Evolutionary conservation across 2,797 vertebrate species (phyloP), one percentile per base, ranked within the genome.

Genomic region (Siniperca obscura): DNA sequence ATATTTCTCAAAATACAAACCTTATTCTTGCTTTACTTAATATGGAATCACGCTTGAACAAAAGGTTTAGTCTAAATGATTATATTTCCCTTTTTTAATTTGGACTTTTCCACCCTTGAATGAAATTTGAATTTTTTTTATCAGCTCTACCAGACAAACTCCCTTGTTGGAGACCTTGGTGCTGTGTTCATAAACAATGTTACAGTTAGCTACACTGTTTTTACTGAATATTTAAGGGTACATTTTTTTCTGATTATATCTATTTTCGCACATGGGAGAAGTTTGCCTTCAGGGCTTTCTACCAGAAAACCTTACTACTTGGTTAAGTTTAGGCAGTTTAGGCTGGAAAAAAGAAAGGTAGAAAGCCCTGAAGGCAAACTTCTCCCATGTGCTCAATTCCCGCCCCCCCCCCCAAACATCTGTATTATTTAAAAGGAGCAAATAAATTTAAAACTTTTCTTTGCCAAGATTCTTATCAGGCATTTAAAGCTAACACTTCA

Each of bases 1-100:
- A 65, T 72, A 52, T 78, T 85, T 80, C 69, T 86, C 56, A 66
- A 61, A 81, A 83, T 64, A 60, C 30, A 25, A 79, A 77, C 48
- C 27, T 52, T 34, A n/a, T 5, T 40, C 36, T 25, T 46, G 40
- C 67, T 68, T 62, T 56, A 13, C 34, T 76, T 12, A 57, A 11
- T 50, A 59, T n/a, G 16, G 44, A 79, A 72, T 67, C 21, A 42
- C 50, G 74, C n/a, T 69, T 71, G 52, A 82, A 76, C 48, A 77
- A 87, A 70, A 74, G 53, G 25, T 74, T 68, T 70, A 64, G 74
- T 44, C 27, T 19, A 46, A 36, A 74, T 68, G 2, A 55, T 52
- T 65, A 75, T 52, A 65, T 62, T 65, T 67, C 11, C 13, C 2
- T 13, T 34, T 36, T 76, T 84, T 64, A 60, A 75, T 84, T 78